These are phyloP conservation scores for Byasa hedistus DNA, from an alignment of 2,888 invertebrate species.

Conservation along the genomic window DNA sequence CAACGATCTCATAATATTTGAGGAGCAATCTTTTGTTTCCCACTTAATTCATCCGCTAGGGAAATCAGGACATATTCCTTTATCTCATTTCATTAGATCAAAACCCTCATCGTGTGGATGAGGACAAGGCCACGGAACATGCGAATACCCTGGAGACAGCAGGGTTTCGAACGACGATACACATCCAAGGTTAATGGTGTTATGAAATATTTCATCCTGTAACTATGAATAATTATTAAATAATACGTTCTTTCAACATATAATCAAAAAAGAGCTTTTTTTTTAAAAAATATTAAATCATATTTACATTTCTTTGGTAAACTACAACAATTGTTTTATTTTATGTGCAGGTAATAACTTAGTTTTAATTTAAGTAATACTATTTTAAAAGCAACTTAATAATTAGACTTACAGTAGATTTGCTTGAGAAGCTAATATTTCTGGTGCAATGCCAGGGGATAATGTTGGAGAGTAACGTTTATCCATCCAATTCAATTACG, in stretches of 20 bases:
- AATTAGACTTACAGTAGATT: background rate
- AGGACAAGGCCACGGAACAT: slow-evolving; percentile 52
- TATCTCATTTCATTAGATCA: slow-evolving; percentile 69
- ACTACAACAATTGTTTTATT: no score
- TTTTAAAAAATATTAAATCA: no score
- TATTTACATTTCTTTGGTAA: no score
- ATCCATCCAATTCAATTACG: slow-evolving; percentile 71
- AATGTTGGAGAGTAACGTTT: slow-evolving; percentile 49
- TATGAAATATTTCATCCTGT: background rate
- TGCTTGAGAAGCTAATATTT: slow-evolving; percentile 28
- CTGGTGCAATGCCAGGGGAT: slow-evolving; percentile 40
- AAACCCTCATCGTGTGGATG: slow-evolving; percentile 38
- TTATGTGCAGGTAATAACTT: no score
- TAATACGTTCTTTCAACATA: no score
- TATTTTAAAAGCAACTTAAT: no score
- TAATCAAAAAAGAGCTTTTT: no score
- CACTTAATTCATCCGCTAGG: slow-evolving; percentile 51
- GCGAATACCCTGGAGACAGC: slow-evolving; percentile 30
- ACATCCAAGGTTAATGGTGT: slow-evolving; percentile 31
- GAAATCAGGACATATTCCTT: slow-evolving; percentile 70
- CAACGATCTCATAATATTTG: slow-evolving; percentile 32
- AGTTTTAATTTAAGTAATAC: no score
- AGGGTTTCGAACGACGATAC: slow-evolving; percentile 34
- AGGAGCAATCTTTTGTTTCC: slow-evolving; percentile 34
- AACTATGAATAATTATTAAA: no score